phyloP scores from a whole-genome alignment of 2,797 vertebrate genomes.

The Mallotus villosus region DNA sequence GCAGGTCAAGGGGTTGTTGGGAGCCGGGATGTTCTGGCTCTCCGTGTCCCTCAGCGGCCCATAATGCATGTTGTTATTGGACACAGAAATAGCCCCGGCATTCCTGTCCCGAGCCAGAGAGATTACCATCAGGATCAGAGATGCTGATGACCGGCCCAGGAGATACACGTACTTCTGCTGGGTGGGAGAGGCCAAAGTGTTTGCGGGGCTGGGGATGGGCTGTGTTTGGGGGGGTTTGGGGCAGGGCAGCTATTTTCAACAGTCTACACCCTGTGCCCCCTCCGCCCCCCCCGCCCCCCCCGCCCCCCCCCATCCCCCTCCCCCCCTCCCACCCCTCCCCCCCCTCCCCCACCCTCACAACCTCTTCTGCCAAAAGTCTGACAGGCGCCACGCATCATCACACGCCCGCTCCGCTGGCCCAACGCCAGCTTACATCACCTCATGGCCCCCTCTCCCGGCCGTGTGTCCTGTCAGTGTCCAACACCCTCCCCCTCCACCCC shows the following conservation, averaged over 20 bases:
- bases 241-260: slow-evolving; percentile 34
- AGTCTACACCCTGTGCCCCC: slow-evolving; percentile 9
- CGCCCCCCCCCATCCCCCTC: background rate
- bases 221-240: slow-evolving; percentile 7
- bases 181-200: background rate
- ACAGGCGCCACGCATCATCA: slow-evolving; percentile 43
- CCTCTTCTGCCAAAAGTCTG: slow-evolving; percentile 35
- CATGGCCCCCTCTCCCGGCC: slow-evolving; percentile 15
- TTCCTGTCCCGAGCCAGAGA: slow-evolving; percentile 22
- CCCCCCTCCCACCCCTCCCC: slow-evolving; percentile 2
- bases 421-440: slow-evolving; percentile 44
- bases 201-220: background rate
- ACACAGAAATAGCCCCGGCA: slow-evolving; percentile 32
- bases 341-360: background rate
- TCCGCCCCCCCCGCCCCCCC: slow-evolving; percentile 1
- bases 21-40: slow-evolving; percentile 14
- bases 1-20: slow-evolving; percentile 6
- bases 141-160: slow-evolving; percentile 14
- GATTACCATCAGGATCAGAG: slow-evolving; percentile 22
- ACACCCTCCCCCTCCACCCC: background rate
- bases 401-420: slow-evolving; percentile 21
- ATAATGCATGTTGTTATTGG: slow-evolving; percentile 33
- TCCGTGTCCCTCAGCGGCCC: slow-evolving; percentile 3
- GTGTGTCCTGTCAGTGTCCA: slow-evolving; percentile 7
- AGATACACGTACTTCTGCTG: slow-evolving; percentile 1